Base-by-base conservation (phyloP, 2,888 invertebrate genomes). In the Malthinus flaveolus region DNA sequence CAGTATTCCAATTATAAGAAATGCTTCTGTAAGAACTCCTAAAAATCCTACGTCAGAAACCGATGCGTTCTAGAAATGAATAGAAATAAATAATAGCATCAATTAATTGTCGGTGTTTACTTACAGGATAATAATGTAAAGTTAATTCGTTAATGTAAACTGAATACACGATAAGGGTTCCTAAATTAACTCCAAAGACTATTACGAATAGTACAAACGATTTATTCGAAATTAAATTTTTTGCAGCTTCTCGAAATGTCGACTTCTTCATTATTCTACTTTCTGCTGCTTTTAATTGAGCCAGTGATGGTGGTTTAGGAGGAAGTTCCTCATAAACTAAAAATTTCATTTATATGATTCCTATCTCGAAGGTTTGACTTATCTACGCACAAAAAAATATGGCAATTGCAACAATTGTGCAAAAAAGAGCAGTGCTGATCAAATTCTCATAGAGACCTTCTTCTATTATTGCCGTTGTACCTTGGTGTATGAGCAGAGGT, bases 131-230 rank as follows among this genome's bases (percentile, higher is more conserved):
- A 78, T 95, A 89, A 60, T 82, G 79, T 11, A 93, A 80, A 35
- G 97, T 86, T 70, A 97, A 89, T 80, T 91, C 90, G 78, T 95
- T 96, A 44, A 98, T 86, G 32, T 97, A 84, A 0, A 97, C 98
- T 0, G 97, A 96, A 67, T 98, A 93, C 32, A 97, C 97, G 76
- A 98, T 98, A 79, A 96, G 98, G 7, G 93, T 91, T 1, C 98
- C 97, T 7, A 96, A 94, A 79, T 97, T 98, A 71, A 97, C 87
- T 1, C 96, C 95, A 73, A 97, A 97, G 2, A 95, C 92, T 50
- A 91, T 73, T 51, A 95, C 82, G n/a, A 97, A 84, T 15, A 96
- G 78, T 42, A 94, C 79, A 76, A 94, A 97, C 72, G 91, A 90
- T 32, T 83, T 80, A 79, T 96, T 95, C 33, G 84, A 85, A 67